A percentile compares a stretch with the other conserved stretches of the same genome.
Conservation (phyloP, 2,113 vertebrate genomes). For the Lipotes vexillifer region DNA sequence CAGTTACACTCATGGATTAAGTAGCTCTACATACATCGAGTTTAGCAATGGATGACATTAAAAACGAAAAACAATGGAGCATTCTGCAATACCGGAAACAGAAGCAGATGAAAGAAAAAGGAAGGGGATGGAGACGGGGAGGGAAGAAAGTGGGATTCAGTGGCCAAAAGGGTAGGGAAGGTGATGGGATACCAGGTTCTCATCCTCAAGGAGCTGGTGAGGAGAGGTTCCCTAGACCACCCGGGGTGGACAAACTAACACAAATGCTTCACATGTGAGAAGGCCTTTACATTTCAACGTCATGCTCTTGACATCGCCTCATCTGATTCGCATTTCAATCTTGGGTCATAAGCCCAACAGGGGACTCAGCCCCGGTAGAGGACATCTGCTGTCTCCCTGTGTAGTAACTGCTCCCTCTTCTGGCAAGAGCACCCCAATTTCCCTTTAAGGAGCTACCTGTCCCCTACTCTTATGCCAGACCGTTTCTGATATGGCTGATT, state of each 20-base stretch:
- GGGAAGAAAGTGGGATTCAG: neutral
- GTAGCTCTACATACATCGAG: neutral
- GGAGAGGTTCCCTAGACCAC: neutral
- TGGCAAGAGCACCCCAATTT: neutral
- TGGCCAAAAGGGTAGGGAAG: neutral
- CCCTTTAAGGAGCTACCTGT: neutral
- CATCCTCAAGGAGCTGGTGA: neutral
- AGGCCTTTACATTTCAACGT: neutral
- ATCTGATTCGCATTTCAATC: neutral
- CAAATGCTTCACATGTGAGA: neutral
- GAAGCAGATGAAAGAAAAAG: neutral
- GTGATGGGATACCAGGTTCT: rapidly evolving
- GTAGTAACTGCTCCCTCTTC: neutral
- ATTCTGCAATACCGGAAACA: neutral
- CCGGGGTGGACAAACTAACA: neutral
- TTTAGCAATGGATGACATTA: neutral
- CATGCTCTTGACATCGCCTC: neutral
- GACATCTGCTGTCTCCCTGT: neutral
- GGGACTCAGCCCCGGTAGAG: neutral
- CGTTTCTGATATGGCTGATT: neutral
- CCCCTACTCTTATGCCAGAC: neutral
- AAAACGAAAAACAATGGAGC: neutral
- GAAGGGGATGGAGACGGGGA: neutral
- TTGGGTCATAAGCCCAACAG: neutral
- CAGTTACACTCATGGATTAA: neutral